Evolutionary conservation across 2,888 invertebrate species (phyloP).

Genomic region (Drosophila cracens): DNA sequence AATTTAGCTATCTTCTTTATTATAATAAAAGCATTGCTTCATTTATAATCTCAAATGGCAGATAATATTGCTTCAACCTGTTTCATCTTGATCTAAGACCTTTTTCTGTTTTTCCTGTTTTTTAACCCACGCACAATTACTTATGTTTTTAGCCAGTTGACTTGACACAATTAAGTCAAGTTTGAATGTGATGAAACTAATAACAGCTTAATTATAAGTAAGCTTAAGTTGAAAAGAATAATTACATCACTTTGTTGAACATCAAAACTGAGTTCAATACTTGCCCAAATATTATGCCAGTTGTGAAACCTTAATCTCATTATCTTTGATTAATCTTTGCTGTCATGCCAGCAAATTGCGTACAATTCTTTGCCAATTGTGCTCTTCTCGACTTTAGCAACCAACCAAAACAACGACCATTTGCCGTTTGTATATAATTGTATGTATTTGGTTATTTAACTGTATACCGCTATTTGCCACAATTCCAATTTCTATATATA

Average conservation of each 20-base stretch:
- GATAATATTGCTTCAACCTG: not conserved
- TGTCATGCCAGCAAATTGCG: constrained; percentile 24
- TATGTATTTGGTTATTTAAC: constrained; percentile 50
- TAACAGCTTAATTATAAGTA: not conserved
- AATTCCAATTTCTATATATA: constrained; percentile 71
- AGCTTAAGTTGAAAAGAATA: not conserved
- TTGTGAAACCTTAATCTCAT: not conserved
- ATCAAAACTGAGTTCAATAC: not conserved
- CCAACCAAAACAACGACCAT: constrained; percentile 8
- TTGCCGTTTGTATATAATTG: constrained; percentile 29
- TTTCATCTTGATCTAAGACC: constrained; percentile 28
- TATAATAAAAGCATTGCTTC: not conserved
- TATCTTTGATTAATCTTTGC: constrained; percentile 12
- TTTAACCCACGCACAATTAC: constrained; percentile 1
- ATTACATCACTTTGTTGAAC: not conserved
- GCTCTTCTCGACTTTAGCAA: not conserved
- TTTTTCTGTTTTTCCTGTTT: not conserved
- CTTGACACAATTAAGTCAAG: constrained; percentile 40
- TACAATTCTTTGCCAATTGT: constrained; percentile 22
- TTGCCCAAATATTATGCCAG: not conserved
- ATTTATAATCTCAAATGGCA: constrained; percentile 2
- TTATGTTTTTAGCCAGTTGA: constrained; percentile 21
- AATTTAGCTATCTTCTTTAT: not conserved
- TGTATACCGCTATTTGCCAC: constrained; percentile 69
- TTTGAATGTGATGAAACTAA: not conserved